A percentile compares a stretch with the other conserved stretches of the same genome.
Evolutionary conservation across 2,113 vertebrate species (phyloP).

Genomic region (Pleuronectes platessa): DNA sequence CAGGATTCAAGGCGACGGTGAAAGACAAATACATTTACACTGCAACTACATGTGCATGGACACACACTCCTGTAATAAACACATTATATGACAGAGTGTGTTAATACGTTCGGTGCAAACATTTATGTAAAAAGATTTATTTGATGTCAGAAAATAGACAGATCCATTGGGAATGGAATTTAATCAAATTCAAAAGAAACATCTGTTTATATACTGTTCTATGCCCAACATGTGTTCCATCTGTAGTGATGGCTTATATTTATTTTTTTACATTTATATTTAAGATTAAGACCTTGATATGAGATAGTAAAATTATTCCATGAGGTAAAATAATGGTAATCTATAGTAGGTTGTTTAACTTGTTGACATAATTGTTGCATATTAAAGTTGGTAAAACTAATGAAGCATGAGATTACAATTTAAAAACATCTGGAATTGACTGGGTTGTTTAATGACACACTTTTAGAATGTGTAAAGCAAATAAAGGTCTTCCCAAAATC

Average conservation of each 20-base stretch:
- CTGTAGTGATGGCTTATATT: too few species aligned
- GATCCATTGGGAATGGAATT: not conserved
- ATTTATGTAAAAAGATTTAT: too few species aligned
- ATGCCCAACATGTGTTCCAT: too few species aligned
- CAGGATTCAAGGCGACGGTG: conserved; percentile 17
- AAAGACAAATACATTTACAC: not conserved
- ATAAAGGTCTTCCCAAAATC: too few species aligned
- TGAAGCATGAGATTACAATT: not conserved
- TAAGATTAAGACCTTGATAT: not conserved
- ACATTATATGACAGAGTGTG: too few species aligned
- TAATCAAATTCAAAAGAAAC: too few species aligned
- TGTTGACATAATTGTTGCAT: not conserved
- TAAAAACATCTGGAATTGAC: not conserved
- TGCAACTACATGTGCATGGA: not conserved
- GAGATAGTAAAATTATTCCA: not conserved
- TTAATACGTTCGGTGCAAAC: too few species aligned
- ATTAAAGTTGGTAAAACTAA: not conserved
- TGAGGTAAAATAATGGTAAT: not conserved
- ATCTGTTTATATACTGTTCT: too few species aligned
- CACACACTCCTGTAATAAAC: not conserved
- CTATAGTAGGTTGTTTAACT: not conserved
- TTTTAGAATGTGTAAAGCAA: not conserved
- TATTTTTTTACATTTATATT: too few species aligned
- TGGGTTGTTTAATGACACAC: not conserved
- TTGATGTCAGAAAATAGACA: too few species aligned